Conservation (phyloP, 2,113 vertebrate species). For the Tachysurus vachellii region DNA sequence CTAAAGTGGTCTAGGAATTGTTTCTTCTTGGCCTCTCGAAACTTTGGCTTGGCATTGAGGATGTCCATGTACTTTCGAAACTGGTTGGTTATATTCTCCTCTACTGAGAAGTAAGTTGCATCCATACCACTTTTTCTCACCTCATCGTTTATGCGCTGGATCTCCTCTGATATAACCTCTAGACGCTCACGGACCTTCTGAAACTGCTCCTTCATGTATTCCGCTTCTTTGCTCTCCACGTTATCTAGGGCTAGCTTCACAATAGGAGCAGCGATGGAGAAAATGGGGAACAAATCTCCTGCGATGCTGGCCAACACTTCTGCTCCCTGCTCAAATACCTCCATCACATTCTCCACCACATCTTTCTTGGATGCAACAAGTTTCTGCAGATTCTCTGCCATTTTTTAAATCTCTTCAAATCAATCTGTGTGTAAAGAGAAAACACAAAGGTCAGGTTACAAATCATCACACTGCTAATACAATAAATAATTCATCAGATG, state of each 20-base stretch:
- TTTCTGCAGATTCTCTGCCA: constrained; percentile 69
- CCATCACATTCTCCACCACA: constrained; percentile 75
- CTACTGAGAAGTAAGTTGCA: constrained; percentile 70
- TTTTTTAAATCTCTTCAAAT: constrained; percentile 51
- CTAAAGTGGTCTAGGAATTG: constrained; percentile 72
- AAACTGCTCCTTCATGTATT: constrained; percentile 78
- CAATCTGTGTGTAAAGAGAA: constrained; percentile 7
- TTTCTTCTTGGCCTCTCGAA: constrained; percentile 75
- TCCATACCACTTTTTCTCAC: constrained; percentile 72
- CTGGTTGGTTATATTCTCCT: constrained; percentile 77
- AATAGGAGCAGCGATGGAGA: constrained; percentile 74
- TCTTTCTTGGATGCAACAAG: constrained; percentile 71
- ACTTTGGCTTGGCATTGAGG: constrained; percentile 75
- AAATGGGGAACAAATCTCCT: constrained; percentile 76
- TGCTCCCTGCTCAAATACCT: constrained; percentile 73
- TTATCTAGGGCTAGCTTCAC: constrained; percentile 74
- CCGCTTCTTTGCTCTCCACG: constrained; percentile 74
- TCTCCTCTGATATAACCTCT: constrained; percentile 71
- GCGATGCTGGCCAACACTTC: constrained; percentile 72
- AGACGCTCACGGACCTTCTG: constrained; percentile 74
- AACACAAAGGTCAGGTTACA: not conserved
- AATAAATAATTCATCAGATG: not conserved
- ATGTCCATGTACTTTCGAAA: constrained; percentile 82
- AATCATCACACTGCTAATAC: not conserved
- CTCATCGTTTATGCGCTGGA: constrained; percentile 69